Base-by-base conservation (phyloP, 2,797 vertebrate species). In the Enteromius afrohamiltoni region DNA sequence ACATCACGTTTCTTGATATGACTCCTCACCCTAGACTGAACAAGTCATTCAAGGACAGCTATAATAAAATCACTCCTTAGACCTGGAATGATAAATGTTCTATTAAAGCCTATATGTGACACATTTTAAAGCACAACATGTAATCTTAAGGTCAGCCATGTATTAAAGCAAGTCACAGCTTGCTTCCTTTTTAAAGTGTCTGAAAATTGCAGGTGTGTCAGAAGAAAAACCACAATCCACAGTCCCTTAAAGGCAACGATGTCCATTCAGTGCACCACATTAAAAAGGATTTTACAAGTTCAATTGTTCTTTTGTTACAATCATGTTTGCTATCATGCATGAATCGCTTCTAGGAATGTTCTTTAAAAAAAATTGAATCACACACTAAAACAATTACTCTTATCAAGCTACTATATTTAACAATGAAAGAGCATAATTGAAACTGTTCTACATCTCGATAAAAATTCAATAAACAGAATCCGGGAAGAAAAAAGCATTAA, bases 101-200 rank as follows among this genome's bases (percentile, higher is more conserved):
- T 67, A 68, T 74, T 42, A 31, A 42, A 11, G 11, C n/a, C 19
- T 26, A 64, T 21, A 77, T 40, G 14, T 67, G 70, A 51, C 74
- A 76, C 40, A 51, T 23, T 65, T 73, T 65, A n/a, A 77, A 49
- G 51, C 64, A 69, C 19, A 45, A 14, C 17, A 67, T 83, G 16
- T 23, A 71, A 69, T 74, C 16, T 53, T 2, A n/a, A 49, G 55
- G 73, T 65, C 40, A 82, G 47, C 37, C 37, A 70, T 58, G 26
- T 69, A 82, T 51, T 53, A 51, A 47, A 80, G 55, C 83, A 47
- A 82, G 85, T 81, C 65, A 21, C 16, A 73, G 79, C 80, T 16
- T 13, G 78, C 80, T 82, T 83, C 64, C 37, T 80, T 80, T 75
- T 42, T 76, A 80, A 74, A 79, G 55, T 45, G 19, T 51, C 58